phyloP scores from a whole-genome alignment of 2,113 vertebrate genomes.

The Ameiurus melas region DNA sequence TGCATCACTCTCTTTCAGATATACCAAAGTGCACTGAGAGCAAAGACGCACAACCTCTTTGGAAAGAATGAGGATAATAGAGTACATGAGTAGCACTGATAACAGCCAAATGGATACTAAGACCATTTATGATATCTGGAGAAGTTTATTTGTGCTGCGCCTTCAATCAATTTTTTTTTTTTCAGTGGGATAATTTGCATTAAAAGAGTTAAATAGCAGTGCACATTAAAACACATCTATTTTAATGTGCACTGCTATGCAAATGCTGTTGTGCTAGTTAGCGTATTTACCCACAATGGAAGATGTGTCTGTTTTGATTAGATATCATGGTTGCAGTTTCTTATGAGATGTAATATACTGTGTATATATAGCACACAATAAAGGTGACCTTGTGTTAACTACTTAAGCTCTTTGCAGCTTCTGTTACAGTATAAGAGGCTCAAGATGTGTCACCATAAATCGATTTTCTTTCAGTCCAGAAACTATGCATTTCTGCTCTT shows the following conservation, averaged over 20 bases:
- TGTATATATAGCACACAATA: not conserved
- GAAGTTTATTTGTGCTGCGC: not conserved
- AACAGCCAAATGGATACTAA: constrained; percentile 13
- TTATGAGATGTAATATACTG: not conserved
- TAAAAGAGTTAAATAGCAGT: not conserved
- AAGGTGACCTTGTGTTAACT: not conserved
- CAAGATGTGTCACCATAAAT: not conserved
- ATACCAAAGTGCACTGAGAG: constrained; percentile 25
- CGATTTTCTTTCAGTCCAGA: not conserved
- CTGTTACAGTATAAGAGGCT: not conserved
- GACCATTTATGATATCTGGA: not conserved
- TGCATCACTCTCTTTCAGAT: constrained; percentile 29
- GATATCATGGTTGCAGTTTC: not conserved
- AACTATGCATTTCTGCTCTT: not conserved
- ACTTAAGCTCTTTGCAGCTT: not conserved
- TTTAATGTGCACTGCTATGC: not conserved
- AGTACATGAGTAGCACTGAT: constrained; percentile 19
- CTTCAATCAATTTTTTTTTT: not conserved
- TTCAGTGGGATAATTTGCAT: not conserved
- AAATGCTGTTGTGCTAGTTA: not conserved
- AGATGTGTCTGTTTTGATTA: not conserved
- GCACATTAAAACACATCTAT: no score
- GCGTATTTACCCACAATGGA: not conserved
- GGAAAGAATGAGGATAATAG: constrained; percentile 19
- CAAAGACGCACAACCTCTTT: constrained; percentile 28